Evolutionary conservation across 2,113 vertebrate species (phyloP).

Genomic region (Microcebus griseorufus): DNA sequence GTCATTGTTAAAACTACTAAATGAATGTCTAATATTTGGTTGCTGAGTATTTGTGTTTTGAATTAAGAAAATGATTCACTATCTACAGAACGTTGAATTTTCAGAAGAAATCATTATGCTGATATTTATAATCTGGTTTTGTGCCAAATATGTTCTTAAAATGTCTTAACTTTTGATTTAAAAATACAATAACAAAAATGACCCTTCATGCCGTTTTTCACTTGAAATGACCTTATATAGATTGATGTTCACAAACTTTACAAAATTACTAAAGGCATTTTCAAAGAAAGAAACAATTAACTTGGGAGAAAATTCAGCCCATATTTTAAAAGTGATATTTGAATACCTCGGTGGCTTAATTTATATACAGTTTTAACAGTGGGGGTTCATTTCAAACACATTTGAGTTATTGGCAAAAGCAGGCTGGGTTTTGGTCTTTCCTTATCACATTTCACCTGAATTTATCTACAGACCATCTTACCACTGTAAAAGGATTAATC

Average conservation of each 20-base stretch:
- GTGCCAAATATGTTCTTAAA: background rate
- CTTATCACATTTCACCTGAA: background rate
- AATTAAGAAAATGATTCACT: constrained; percentile 32
- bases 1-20: background rate
- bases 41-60: background rate
- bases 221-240: background rate
- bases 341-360: background rate
- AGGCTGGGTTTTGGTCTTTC: background rate
- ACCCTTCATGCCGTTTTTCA: constrained; percentile 26
- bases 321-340: background rate
- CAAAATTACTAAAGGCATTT: background rate
- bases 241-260: background rate
- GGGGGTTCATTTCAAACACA: background rate
- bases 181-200: constrained; percentile 31
- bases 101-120: background rate
- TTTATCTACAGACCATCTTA: background rate
- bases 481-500: background rate
- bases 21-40: constrained; percentile 23
- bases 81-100: background rate
- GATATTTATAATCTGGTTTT: background rate
- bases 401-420: background rate
- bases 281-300: constrained; percentile 33
- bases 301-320: background rate
- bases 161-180: constrained; percentile 36
- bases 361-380: background rate